phyloP scores from a whole-genome alignment of 2,888 invertebrate genomes.

The Leptinotarsa juncta region DNA sequence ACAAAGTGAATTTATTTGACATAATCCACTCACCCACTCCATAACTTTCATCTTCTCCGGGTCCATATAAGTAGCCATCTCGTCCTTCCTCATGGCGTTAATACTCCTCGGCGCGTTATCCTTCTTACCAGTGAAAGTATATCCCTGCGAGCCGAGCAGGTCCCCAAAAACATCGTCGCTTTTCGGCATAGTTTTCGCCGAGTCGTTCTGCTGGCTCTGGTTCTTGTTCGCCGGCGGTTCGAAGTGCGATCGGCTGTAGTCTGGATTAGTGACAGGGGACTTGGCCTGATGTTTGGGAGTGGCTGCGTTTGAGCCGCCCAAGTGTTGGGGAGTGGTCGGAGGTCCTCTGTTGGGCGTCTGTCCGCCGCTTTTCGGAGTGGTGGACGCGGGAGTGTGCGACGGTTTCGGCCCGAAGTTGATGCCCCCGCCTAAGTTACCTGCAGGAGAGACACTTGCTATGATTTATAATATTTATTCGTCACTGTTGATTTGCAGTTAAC shows the following conservation, averaged over 20 bases:
- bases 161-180: conserved; percentile 88
- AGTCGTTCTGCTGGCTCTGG: conserved; percentile 35
- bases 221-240: conserved; percentile 66
- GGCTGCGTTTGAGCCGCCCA: conserved; percentile 40
- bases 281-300: conserved; percentile 61
- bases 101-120: conserved; percentile 87
- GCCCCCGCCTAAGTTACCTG: conserved; percentile 45
- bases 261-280: conserved; percentile 65
- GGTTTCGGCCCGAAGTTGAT: conserved; percentile 32
- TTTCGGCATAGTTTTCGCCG: conserved; percentile 62
- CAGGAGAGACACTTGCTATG: background rate
- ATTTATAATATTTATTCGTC: background rate
- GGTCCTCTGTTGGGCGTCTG: conserved; percentile 52
- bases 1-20: background rate
- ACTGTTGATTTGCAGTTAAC: background rate
- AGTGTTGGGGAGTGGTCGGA: conserved; percentile 64
- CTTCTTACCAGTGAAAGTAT: conserved; percentile 80
- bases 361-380: conserved; percentile 49
- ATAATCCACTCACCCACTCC: conserved; percentile 75
- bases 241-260: conserved; percentile 78
- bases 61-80: conserved; percentile 88
- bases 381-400: conserved; percentile 32
- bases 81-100: conserved; percentile 92
- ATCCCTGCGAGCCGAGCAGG: conserved; percentile 89
- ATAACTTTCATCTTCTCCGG: conserved; percentile 87